Base-by-base conservation (phyloP, 2,888 invertebrate species). In the Stictocephala bisonia region DNA sequence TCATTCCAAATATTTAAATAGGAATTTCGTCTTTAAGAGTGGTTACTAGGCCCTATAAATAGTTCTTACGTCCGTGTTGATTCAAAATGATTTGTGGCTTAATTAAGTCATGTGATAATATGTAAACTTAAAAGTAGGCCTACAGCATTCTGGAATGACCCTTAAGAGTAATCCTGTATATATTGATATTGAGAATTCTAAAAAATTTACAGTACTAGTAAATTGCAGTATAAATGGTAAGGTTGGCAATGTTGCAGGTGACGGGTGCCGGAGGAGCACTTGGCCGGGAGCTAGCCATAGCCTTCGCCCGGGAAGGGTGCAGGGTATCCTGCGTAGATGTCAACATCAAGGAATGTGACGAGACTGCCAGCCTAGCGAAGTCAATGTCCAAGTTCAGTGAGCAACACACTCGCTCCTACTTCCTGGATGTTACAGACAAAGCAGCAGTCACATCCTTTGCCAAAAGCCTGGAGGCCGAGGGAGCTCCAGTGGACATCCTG, bases 231-330 rank as follows among this genome's bases (percentile, higher is more conserved):
- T n/a, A n/a, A n/a, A n/a, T n/a, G n/a, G n/a, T n/a, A n/a, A n/a
- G n/a, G n/a, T n/a, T n/a, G n/a, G n/a, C n/a, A n/a, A n/a, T n/a
- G 24, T 15, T 26, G 1, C 72, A 86, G 85, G 83, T 86, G 35
- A 86, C 86, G 20, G 86, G 86, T 27, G 85, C 84, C 64, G 86
- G 84, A 71, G 84, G 85, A 76, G 86, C 86, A 20, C 81, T 86
- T 74, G 86, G 86, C 3, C 82, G 85, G 48, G 85, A 85, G 79
- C 83, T 86, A 29, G 84, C 84, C 26, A 75, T 84, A 40, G 80
- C 83, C 64, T 81, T 86, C 72, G 84, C 84, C 2, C 80, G 82
- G 67, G 81, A 83, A 76, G 85, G 85, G 15, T 72, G 78, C 26
- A 70, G 71, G 18, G 51, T 80, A n/a, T 78, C 77, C 15, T 78